phyloP scores from a whole-genome alignment of 2,797 vertebrate species.

The Nasua narica region DNA sequence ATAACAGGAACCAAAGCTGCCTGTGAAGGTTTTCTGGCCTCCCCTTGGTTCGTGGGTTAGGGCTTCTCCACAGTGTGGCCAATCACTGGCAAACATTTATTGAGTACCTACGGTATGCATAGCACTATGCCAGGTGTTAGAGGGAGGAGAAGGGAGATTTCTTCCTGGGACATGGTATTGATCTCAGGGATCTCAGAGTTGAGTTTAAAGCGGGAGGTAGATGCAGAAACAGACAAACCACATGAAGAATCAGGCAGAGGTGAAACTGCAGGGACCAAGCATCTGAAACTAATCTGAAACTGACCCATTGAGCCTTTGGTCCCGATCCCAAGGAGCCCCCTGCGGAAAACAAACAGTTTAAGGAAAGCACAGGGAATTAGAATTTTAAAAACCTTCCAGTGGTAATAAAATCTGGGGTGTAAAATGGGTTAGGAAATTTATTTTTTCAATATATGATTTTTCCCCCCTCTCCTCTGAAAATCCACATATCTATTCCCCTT shows the following conservation, averaged over 20 bases:
- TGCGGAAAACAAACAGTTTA: constrained; percentile 48
- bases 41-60: background rate
- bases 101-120: background rate
- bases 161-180: background rate
- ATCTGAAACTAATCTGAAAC: background rate
- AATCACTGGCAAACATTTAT: background rate
- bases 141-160: background rate
- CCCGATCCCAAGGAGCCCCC: background rate
- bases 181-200: background rate
- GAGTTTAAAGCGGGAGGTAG: background rate
- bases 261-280: background rate
- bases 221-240: background rate
- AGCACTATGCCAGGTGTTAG: background rate
- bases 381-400: constrained; percentile 68
- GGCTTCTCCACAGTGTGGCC: background rate
- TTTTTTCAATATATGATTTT: constrained; percentile 77
- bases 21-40: background rate
- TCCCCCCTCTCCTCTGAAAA: constrained; percentile 55
- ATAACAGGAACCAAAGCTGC: background rate
- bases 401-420: constrained; percentile 72
- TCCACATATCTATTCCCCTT: constrained; percentile 67
- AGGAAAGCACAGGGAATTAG: constrained; percentile 69
- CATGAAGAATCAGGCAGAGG: background rate
- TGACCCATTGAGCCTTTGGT: constrained; percentile 13
- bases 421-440: constrained; percentile 78